Evolutionary conservation across 2,888 invertebrate genomes (phyloP).

Genomic region (Brachylomia viminalis): DNA sequence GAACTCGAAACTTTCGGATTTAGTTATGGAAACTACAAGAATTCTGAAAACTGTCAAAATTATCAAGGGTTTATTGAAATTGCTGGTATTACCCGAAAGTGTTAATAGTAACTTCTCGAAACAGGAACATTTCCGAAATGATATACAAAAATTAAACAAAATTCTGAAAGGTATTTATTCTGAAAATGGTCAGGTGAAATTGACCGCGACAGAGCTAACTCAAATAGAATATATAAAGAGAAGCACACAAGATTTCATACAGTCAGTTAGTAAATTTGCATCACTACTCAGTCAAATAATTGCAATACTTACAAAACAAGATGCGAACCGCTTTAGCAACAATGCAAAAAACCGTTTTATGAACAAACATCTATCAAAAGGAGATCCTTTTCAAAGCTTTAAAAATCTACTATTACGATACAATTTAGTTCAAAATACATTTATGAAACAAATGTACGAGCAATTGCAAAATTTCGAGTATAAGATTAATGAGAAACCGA

Average conservation of each 20-base stretch:
- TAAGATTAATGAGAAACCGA: conserved; percentile 46
- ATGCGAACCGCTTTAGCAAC: conserved; percentile 27
- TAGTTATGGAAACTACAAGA: conserved; percentile 75
- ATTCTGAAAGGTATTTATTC: conserved; percentile 73
- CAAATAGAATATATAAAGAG: conserved; percentile 80
- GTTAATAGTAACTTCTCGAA: conserved; percentile 36
- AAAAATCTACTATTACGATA: conserved; percentile 76
- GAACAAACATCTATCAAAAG: conserved; percentile 39
- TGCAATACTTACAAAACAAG: conserved; percentile 69
- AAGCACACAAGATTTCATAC: conserved; percentile 77
- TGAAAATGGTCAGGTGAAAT: conserved; percentile 45
- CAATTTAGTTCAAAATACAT: conserved; percentile 80
- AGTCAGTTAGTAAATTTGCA: conserved; percentile 79
- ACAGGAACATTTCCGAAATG: conserved; percentile 56
- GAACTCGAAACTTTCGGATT: conserved; percentile 73
- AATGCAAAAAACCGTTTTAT: conserved; percentile 15
- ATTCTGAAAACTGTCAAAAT: conserved; percentile 78
- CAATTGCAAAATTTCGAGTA: conserved; percentile 71
- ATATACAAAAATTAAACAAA: conserved; percentile 75
- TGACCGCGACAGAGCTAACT: conserved; percentile 71
- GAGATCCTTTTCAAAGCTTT: conserved; percentile 70
- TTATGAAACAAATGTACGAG: conserved; percentile 79
- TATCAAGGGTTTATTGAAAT: conserved; percentile 78
- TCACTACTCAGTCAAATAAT: conserved; percentile 78
- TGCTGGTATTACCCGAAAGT: conserved; percentile 67